Evolutionary conservation across 2,888 invertebrate genomes (phyloP).

Genomic region (Polylopha cassiicola): DNA sequence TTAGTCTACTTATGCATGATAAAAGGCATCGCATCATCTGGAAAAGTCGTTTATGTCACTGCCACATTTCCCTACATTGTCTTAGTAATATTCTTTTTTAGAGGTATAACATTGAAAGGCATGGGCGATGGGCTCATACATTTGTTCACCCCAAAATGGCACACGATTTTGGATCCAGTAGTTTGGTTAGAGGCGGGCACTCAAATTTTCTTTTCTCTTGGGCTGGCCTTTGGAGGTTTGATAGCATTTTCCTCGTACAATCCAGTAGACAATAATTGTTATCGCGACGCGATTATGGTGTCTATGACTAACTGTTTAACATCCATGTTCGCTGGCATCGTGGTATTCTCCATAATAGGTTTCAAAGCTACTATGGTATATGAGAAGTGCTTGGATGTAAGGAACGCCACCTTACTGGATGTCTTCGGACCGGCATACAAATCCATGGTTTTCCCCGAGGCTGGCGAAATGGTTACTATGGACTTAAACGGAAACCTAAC

Average conservation of each 20-base stretch:
- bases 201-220: slow-evolving; percentile 97
- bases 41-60: slow-evolving; percentile 97
- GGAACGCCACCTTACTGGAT: slow-evolving; percentile 78
- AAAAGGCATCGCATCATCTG: slow-evolving; percentile 97
- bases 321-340: slow-evolving; percentile 97
- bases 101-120: slow-evolving; percentile 93
- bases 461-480: slow-evolving; percentile 74
- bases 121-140: slow-evolving; percentile 91
- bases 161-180: slow-evolving; percentile 92
- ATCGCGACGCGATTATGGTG: slow-evolving; percentile 94
- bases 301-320: slow-evolving; percentile 96
- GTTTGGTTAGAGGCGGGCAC: slow-evolving; percentile 99
- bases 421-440: slow-evolving; percentile 73
- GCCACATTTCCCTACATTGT: slow-evolving; percentile 98
- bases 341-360: slow-evolving; percentile 96
- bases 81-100: slow-evolving; percentile 95
- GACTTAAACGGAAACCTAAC: slow-evolving; percentile 74
- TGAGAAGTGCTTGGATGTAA: slow-evolving; percentile 82
- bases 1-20: slow-evolving; percentile 98
- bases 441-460: slow-evolving; percentile 71
- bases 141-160: slow-evolving; percentile 95
- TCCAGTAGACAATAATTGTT: slow-evolving; percentile 97
- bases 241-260: slow-evolving; percentile 98
- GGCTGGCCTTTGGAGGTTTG: slow-evolving; percentile 95
- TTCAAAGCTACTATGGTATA: slow-evolving; percentile 93